Base-by-base conservation (phyloP, 2,888 invertebrate species). In the Camptogramma bilineatum region DNA sequence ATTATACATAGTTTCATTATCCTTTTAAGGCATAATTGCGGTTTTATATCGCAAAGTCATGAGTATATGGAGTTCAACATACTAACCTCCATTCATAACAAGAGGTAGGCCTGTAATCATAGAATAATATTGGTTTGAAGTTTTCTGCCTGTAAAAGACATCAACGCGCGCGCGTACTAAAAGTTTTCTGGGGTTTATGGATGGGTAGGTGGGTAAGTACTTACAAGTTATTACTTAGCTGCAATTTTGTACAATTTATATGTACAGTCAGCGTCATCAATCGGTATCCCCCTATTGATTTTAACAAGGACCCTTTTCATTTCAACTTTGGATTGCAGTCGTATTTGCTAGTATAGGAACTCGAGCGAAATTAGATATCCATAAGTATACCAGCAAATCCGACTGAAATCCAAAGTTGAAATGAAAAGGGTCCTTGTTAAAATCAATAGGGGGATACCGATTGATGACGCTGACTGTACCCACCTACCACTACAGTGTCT, bases 101-200 rank as follows among this genome's bases (percentile, higher is more conserved):
- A 42, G 44, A 21, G 13, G 13, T 19, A n/a, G 52, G 18, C 28
- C 18, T 46, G 0, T 31, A 55, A 31, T 31, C 13, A 55, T 39
- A 31, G 46, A 52, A 9, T n/a, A 19, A 52, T 10, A 21, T 47
- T 47, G 4, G 16, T 16, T 34, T 44, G 31, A 48, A 48, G n/a
- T 42, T 19, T 47, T 57, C 10, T 50, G 10, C n/a, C 24, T 61
- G 16, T 50, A 52, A 61, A 61, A 65, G 65, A 65, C 61, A 52
- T 65, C 31, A 65, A 61, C 48, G 59, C 66, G 67, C 47, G 52
- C 52, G 42, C 53, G 17, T 13, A 3, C 13, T 13, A 13, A 39
- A 39, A 39, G 34, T 39, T 39, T 39, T 34, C 34, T 24, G 24
- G n/a, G n/a, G n/a, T n/a, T n/a, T n/a, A n/a, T n/a, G n/a, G n/a